A percentile compares a stretch with the other conserved stretches of the same genome.
These are phyloP conservation scores for Nixonia krombeini DNA, from an alignment of 1,140 invertebrate genomes.

Conservation along the genomic window DNA sequence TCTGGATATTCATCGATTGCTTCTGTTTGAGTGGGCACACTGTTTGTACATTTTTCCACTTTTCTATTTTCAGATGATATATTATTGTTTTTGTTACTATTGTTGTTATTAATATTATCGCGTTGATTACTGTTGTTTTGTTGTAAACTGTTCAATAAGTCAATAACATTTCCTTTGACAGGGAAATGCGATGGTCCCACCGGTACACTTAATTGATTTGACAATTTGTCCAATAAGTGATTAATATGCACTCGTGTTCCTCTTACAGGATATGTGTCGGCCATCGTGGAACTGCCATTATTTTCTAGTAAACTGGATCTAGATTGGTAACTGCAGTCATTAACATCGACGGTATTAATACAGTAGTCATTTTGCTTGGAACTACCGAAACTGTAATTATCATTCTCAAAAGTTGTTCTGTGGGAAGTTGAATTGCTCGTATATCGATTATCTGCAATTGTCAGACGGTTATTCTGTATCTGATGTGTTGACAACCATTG, in stretches of 20 bases:
- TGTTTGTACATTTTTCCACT: conserved; percentile 16
- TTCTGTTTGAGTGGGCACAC: conserved; percentile 50
- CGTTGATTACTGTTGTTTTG: conserved; percentile 35
- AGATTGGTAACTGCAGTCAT: conserved; percentile 5
- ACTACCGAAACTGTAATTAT: conserved; percentile 12
- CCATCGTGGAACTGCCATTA: conserved; percentile 10
- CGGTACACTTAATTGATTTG: conserved; percentile 47
- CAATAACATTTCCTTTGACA: conserved; percentile 52
- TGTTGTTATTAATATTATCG: conserved; percentile 7
- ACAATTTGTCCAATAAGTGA: conserved; percentile 63
- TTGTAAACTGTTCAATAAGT: conserved; percentile 50
- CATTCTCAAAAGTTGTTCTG: conserved; percentile 10
- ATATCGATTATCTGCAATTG: no score
- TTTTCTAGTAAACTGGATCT: conserved; percentile 9
- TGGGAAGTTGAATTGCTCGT: no score
- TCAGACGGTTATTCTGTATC: no score
- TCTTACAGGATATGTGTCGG: conserved; percentile 45
- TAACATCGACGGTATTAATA: background rate
- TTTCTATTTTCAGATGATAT: background rate
- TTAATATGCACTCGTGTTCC: conserved; percentile 63
- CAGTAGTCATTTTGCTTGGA: conserved; percentile 15
- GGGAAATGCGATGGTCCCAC: conserved; percentile 38
- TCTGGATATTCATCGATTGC: no score
- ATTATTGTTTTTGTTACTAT: conserved; percentile 9
- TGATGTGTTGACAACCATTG: conserved; percentile 20